Base-by-base conservation (phyloP, 64 coral and sea anemone genomes). In the Astreopora myriophthalma region DNA sequence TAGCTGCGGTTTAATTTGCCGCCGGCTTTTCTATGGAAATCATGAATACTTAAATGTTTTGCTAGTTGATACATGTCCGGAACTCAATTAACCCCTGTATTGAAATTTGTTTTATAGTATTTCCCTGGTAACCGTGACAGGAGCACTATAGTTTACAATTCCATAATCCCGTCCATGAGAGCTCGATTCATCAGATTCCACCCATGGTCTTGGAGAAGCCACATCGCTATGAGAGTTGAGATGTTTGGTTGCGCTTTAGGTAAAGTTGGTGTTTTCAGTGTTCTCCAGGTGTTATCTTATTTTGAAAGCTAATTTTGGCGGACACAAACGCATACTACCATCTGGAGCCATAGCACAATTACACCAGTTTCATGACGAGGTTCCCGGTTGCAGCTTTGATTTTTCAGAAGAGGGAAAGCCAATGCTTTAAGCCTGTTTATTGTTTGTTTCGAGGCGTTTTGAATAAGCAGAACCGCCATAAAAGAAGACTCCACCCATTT, bases 91-190 rank as follows among this genome's bases (percentile, higher is more conserved):
- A 80, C 19, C 22, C 8, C 33, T n/a, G 37, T 30, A 87, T 8
- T 55, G 28, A 36, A 48, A 31, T 84, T 55, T 28, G 12, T 24
- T 58, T 87, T 87, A 22, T 14, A 92, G 90, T 48, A 74, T 55
- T 92, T 92, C 72, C 49, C 39, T 65, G 90, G 74, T 14, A 92
- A 92, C 81, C 90, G 80, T 75, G 90, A 92, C 51, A 57, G 80
- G 19, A 86, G 33, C 71, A 86, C 90, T 6, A 74, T 92, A 24
- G 84, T 63, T 1, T 92, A 80, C 80, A 71, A 92, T 32, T 92
- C 90, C 0, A 57, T 92, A 10, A 86, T 92, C 34, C 90, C 90
- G 46, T 75, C 90, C 35, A 92, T 92, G 8, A 69, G 90, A 14
- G 90, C 68, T 11, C 90, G 90, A 16, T 86, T 92, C 66, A 31